Base-by-base conservation (phyloP, 2,113 vertebrate species). In the Pavo muticus region DNA sequence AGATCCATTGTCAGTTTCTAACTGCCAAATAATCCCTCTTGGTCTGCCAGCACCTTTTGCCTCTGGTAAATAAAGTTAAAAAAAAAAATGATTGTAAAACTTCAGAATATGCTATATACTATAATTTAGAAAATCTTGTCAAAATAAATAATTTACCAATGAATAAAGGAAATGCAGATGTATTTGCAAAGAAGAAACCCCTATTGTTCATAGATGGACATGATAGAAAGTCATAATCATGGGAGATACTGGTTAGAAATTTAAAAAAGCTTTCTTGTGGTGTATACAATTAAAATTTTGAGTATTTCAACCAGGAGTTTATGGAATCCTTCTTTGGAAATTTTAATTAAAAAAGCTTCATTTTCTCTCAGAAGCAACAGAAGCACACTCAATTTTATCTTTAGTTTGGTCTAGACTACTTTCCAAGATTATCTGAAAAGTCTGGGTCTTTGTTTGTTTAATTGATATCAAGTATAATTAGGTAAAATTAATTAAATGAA, bases 181-280 rank as follows among this genome's bases (percentile, higher is more conserved):
- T 29, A 54, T 29, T 29, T 29, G 27, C 52, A 54, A 54, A 17
- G 27, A 54, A 17, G 29, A 9, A 69, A 48, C 4, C 21, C 30
- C 42, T 35, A 25, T 5, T 69, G 10, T 69, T 35, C 32, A 69
- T 69, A 18, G 48, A 20, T 69, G 67, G 21, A 35, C 15, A 69
- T 16, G 21, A n/a, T 15, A 29, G 27, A 19, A 40, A 64, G 24
- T 47, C 32, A 47, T 47, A 9, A 17, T 48, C 10, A 32, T 35
- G 32, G 21, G 42, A 47, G 67, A n/a, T 52, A 67, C 14, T 61
- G 6, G 4, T 50, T 61, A 45, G 6, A 71, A 75, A 39, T 44
- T 67, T 37, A 32, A 37, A 32, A 44, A 60, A 35, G 15, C 2
- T n/a, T 84, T 85, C 9, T 45, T 0, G 0, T 52, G 20, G 2